Evolutionary conservation across 2,797 vertebrate genomes (phyloP).

Genomic region (Semaprochilodus insignis): DNA sequence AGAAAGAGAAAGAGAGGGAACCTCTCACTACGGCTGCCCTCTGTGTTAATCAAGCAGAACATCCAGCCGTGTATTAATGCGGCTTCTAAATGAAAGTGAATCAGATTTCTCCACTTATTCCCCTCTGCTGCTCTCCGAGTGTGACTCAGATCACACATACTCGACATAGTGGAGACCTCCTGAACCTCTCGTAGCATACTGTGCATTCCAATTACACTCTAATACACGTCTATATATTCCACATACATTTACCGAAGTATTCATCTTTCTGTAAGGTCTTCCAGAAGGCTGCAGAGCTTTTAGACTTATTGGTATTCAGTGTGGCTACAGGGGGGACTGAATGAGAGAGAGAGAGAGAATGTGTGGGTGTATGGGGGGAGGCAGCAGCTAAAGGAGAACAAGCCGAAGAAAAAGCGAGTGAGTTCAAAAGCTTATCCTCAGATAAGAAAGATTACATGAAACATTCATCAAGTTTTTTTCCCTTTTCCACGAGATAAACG

Average conservation of each 20-base stretch:
- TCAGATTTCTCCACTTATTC: conserved; percentile 50
- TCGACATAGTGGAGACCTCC: background rate
- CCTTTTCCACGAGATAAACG: conserved; percentile 21
- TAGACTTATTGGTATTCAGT: conserved; percentile 45
- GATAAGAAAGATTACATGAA: conserved; percentile 49
- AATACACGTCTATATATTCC: conserved; percentile 26
- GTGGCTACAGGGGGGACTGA: background rate
- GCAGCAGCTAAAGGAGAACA: background rate
- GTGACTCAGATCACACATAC: conserved; percentile 16
- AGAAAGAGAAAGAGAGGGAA: background rate
- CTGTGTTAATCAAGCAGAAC: conserved; percentile 47
- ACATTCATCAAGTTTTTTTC: conserved; percentile 32
- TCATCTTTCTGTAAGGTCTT: conserved; percentile 20
- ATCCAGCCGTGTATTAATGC: conserved; percentile 35
- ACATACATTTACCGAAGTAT: conserved; percentile 7
- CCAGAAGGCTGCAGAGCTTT: conserved; percentile 12
- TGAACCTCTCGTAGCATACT: background rate
- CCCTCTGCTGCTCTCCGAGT: conserved; percentile 34
- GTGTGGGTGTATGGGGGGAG: background rate
- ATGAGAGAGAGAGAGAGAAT: conserved; percentile 15
- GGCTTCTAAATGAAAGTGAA: conserved; percentile 52
- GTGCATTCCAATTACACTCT: conserved; percentile 20
- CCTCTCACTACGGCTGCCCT: conserved; percentile 24
- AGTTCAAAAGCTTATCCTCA: conserved; percentile 30
- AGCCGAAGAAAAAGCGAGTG: background rate